Base-by-base conservation (phyloP, 2,888 invertebrate species). In the Deladenus siricidicola region DNA sequence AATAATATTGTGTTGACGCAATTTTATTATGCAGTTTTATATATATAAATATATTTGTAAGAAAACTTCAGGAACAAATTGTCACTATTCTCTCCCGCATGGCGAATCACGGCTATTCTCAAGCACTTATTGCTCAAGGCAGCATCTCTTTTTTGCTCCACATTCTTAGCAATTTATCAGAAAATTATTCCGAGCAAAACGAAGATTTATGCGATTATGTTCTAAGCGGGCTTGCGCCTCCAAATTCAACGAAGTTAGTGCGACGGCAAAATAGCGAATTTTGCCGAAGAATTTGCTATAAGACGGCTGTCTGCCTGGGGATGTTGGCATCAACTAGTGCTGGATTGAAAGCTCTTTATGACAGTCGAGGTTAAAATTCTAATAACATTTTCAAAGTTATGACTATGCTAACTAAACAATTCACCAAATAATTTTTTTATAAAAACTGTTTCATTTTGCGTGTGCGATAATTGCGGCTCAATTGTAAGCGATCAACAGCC, bases 281-380 rank as follows among this genome's bases (percentile, higher is more conserved):
- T 63, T 71, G 70, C 60, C 66, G 69, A 59, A 30, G 74, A 56
- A 71, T 74, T 65, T 65, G 72, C 45, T 76, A 74, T 52, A 73
- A 74, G 57, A 72, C 76, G 2, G 75, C 75, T 6, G 73, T 75
- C 19, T 75, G 75, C 50, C 67, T 76, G 45, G 74, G 71, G 28
- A 74, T 69, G 6, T 55, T 76, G 3, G 72, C 76, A 1, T 64
- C 70, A 8, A 69, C 62, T 29, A 70, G 70, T n/a, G 56, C 69
- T 17, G 76, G 76, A 19, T 61, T 76, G 17, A 70, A 73, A 52
- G 69, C 72, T 2, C 56, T 76, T 17, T 68, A 73, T 58, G 65
- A 69, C 21, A 60, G 71, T 47, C 61, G 73, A 49, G 75, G 76
- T 71, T 21, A 30, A 26, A 45, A 19, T 45, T 59, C 49, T 14